These are phyloP conservation scores for Furcula furcula DNA, from an alignment of 2,888 invertebrate genomes.

Conservation along the genomic window DNA sequence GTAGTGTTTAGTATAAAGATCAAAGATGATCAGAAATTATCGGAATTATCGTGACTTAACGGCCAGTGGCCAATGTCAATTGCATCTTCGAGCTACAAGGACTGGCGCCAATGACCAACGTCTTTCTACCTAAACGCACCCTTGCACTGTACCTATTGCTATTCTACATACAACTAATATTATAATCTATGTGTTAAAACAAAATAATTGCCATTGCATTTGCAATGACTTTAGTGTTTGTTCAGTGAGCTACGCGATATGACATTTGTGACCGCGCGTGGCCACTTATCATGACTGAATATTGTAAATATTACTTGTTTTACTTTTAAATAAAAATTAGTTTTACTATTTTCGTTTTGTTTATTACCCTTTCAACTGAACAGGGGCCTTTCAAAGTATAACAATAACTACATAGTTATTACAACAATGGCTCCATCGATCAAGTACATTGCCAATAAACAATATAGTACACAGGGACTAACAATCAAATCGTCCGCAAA, in stretches of 20 bases:
- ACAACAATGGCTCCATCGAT: too few relatives aligned
- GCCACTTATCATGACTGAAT: constrained; percentile 71
- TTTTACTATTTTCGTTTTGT: constrained; percentile 43
- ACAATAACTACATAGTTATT: too few relatives aligned
- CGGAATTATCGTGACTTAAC: too few relatives aligned
- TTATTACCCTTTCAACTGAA: constrained; percentile 29
- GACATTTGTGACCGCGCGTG: constrained; percentile 41
- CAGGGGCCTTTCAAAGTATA: too few relatives aligned
- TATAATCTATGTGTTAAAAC: constrained; percentile 6
- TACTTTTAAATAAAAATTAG: constrained; percentile 69
- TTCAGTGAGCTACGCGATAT: constrained; percentile 27
- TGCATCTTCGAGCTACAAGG: too few relatives aligned
- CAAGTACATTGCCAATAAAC: too few relatives aligned
- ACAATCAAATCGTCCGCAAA: not conserved
- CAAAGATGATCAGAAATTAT: too few relatives aligned
- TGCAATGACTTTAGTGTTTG: constrained; percentile 25
- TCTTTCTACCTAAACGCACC: too few relatives aligned
- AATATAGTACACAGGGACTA: not conserved
- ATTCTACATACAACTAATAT: constrained; percentile 31
- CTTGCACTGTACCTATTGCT: constrained; percentile 17
- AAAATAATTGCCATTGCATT: constrained; percentile 12
- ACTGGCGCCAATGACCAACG: too few relatives aligned
- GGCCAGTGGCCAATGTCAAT: too few relatives aligned
- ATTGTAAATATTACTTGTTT: constrained; percentile 74
- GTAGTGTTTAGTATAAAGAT: too few relatives aligned